Evolutionary conservation across 2,888 invertebrate species (phyloP).

Genomic region (Agrochola lota): DNA sequence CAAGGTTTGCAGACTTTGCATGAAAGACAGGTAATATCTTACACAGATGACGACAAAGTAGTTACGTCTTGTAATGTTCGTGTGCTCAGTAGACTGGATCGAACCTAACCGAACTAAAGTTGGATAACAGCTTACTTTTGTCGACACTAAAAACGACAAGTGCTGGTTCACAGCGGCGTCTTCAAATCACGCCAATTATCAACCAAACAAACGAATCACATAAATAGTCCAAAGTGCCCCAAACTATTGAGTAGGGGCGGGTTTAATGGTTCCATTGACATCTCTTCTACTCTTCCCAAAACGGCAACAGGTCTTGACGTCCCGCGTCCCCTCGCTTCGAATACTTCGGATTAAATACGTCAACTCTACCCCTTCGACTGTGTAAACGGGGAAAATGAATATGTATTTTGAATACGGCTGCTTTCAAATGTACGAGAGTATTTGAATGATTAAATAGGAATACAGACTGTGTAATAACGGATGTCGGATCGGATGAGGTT

Average conservation of each 20-base stretch:
- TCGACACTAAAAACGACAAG: neutral
- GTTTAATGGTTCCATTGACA: constrained; percentile 60
- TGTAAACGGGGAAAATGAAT: constrained; percentile 62
- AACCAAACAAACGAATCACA: constrained; percentile 38
- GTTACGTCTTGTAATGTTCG: neutral
- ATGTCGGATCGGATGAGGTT: constrained; percentile 28
- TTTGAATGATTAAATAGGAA: constrained; percentile 60
- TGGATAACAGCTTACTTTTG: neutral
- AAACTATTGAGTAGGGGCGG: constrained; percentile 60
- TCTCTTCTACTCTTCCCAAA: constrained; percentile 41
- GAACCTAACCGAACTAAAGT: neutral
- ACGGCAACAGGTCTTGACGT: constrained; percentile 62
- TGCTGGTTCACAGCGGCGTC: neutral
- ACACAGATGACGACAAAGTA: neutral
- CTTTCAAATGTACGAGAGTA: constrained; percentile 44
- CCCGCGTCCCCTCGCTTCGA: constrained; percentile 53
- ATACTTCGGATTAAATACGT: constrained; percentile 57
- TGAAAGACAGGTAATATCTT: neutral
- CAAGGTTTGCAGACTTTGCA: neutral
- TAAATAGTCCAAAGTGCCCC: constrained; percentile 42
- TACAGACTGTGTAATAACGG: constrained; percentile 32
- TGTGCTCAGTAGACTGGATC: neutral
- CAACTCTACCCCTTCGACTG: constrained; percentile 42
- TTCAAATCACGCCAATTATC: constrained; percentile 33
- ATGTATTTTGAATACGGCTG: constrained; percentile 63